phyloP scores from a whole-genome alignment of 92 coral and sea anemone genomes.

The Parazoanthus darwini region DNA sequence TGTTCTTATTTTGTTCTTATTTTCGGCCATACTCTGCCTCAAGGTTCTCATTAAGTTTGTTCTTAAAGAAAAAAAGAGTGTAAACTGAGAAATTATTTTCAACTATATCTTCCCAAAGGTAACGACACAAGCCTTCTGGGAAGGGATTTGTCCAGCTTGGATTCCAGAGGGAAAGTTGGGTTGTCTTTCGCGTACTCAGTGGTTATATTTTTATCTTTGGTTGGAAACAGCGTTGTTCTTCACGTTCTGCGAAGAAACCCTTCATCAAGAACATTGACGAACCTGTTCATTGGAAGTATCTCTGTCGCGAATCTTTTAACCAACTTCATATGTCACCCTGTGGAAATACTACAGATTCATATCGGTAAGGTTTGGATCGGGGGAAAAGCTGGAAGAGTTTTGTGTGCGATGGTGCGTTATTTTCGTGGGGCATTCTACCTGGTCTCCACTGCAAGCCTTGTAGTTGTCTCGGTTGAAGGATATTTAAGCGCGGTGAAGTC shows the following conservation, averaged over 20 bases:
- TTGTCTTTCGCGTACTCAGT: slow-evolving; percentile 4
- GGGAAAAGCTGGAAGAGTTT: not conserved
- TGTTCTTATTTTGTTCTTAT: too few species aligned
- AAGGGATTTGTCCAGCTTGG: not conserved
- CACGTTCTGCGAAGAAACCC: not conserved
- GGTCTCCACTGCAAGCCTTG: slow-evolving; percentile 3
- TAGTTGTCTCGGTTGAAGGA: slow-evolving; percentile 17
- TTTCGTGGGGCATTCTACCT: slow-evolving; percentile 24
- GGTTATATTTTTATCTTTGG: slow-evolving; percentile 2
- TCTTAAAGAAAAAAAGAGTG: too few species aligned
- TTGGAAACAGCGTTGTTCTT: slow-evolving; percentile 20
- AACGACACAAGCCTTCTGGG: not conserved
- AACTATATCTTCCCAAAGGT: not conserved
- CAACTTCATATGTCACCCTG: not conserved
- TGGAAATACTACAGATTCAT: slow-evolving; percentile 14
- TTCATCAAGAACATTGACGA: slow-evolving; percentile 18
- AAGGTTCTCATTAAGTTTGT: too few species aligned
- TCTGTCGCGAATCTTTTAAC: slow-evolving; percentile 25
- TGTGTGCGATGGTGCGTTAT: not conserved
- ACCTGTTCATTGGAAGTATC: slow-evolving; percentile 4
- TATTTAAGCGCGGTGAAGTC: not conserved
- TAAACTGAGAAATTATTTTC: not conserved
- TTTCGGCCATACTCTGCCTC: too few species aligned
- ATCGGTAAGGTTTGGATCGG: slow-evolving; percentile 21
- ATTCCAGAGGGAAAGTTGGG: slow-evolving; percentile 19